These are phyloP conservation scores for Sebastes vulpes DNA, from an alignment of 2,797 vertebrate genomes.

Conservation along the genomic window DNA sequence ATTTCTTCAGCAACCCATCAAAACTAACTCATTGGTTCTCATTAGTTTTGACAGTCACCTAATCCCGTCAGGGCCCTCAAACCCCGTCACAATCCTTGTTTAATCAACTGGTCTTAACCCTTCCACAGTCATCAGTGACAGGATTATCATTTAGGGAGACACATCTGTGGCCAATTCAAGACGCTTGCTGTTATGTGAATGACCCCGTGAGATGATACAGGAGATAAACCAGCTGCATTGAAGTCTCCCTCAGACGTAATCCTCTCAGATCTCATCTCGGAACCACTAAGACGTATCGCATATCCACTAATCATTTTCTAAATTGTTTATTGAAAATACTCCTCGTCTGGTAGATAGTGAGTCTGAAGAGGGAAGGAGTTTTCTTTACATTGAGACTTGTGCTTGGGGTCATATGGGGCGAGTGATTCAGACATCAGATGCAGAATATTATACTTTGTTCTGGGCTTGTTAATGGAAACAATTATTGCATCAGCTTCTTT, in stretches of 20 bases:
- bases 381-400: constrained; percentile 23
- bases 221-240: constrained; percentile 68
- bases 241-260: constrained; percentile 66
- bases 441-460: background rate
- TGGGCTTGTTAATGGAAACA: constrained; percentile 45
- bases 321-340: constrained; percentile 75
- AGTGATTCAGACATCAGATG: constrained; percentile 9
- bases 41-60: constrained; percentile 67
- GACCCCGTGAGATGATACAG: constrained; percentile 73
- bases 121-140: constrained; percentile 66
- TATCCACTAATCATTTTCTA: constrained; percentile 77
- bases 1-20: background rate
- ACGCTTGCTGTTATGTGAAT: constrained; percentile 59
- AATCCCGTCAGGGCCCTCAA: constrained; percentile 59
- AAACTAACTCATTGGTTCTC: constrained; percentile 38
- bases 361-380: constrained; percentile 8
- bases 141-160: constrained; percentile 75
- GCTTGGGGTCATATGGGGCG: constrained; percentile 39
- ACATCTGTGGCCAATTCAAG: constrained; percentile 80
- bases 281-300: constrained; percentile 64
- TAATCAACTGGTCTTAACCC: constrained; percentile 70
- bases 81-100: constrained; percentile 61
- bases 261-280: constrained; percentile 58
- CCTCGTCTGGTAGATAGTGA: constrained; percentile 36
- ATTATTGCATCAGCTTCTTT: constrained; percentile 36